Evolutionary conservation across 2,888 invertebrate species (phyloP), one percentile per base, ranked within the genome.

Genomic region (Athalia circularis): DNA sequence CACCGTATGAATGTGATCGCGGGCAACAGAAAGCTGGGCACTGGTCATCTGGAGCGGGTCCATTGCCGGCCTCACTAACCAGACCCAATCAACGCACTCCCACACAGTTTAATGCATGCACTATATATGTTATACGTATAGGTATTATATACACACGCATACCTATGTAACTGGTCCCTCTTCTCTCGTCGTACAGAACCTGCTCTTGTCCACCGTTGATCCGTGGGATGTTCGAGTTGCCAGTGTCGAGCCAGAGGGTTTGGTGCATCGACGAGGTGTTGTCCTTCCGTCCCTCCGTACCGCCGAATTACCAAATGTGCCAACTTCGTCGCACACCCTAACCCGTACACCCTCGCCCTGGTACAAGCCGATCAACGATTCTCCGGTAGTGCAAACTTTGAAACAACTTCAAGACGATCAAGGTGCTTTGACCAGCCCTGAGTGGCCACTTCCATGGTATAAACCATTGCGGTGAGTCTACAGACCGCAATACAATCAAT

Each of bases 201-300:
- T 85, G 82, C 83, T 89, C 84, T 85, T 90, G 83, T 89, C 89
- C 84, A 90, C 89, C 83, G 87, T 86, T 81, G 87, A 90, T 84
- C 89, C 89, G 82, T 90, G 89, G 89, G 88, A 89, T 84, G 88
- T 85, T 50, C 85, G 85, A 85, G 85, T 90, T 75, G 89, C 89
- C 86, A 89, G 88, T 87, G 87, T 89, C 80, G 86, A 88, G 81
- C 89, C 89, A 81, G 79, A 87, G 81, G 84, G 86, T 79, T 79
- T 88, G 79, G 84, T 86, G 75, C 81, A 82, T 79, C 85, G 87
- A 81, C 88, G 88, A 79, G 85, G 85, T 76, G 83, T 86, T n/a
- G 77, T 62, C 13, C 47, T 75, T 29, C 50, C 75, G 0, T 48
- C 72, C 47, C 80, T 86, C 64, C 79, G 29, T 72, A 79, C 11